A percentile compares a stretch with the other conserved stretches of the same genome.
Conservation (phyloP, 2,888 invertebrate genomes). For the Gortyna flavago region DNA sequence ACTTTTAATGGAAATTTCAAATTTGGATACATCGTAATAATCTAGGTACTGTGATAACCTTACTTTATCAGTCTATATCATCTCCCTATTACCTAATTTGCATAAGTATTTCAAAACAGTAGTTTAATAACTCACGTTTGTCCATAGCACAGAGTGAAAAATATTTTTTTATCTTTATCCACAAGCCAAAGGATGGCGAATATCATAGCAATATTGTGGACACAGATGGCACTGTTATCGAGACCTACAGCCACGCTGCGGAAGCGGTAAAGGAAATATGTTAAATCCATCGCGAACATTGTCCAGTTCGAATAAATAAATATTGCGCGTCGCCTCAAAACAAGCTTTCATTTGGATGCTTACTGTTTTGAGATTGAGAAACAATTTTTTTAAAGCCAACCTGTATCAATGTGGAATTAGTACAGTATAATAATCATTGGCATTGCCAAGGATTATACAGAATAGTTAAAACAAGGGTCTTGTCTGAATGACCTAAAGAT, state of each 20-base stretch:
- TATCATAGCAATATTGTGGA: conserved; percentile 65
- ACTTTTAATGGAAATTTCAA: not conserved
- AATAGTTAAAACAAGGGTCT: conserved; percentile 8
- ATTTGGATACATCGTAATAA: not conserved
- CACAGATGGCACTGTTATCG: conserved; percentile 78
- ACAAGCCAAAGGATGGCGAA: conserved; percentile 39
- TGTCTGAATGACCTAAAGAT: conserved; percentile 23
- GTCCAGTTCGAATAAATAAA: conserved; percentile 74
- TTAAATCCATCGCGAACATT: conserved; percentile 83
- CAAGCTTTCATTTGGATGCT: conserved; percentile 41
- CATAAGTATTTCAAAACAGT: not conserved
- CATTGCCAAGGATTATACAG: not conserved
- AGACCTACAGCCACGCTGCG: conserved; percentile 77
- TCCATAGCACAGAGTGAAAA: not conserved
- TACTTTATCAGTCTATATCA: conserved; percentile 10
- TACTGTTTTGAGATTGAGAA: conserved; percentile 19
- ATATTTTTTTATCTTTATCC: not conserved
- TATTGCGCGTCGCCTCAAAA: conserved; percentile 47
- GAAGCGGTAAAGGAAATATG: conserved; percentile 85
- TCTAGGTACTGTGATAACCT: not conserved
- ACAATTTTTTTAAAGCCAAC: conserved; percentile 13
- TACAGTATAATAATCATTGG: conserved; percentile 5
- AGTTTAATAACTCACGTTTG: not conserved
- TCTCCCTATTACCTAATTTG: not conserved
- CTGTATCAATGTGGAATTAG: conserved; percentile 6